phyloP scores from a whole-genome alignment of 2,797 vertebrate species.

The Pseudomugil gertrudae region DNA sequence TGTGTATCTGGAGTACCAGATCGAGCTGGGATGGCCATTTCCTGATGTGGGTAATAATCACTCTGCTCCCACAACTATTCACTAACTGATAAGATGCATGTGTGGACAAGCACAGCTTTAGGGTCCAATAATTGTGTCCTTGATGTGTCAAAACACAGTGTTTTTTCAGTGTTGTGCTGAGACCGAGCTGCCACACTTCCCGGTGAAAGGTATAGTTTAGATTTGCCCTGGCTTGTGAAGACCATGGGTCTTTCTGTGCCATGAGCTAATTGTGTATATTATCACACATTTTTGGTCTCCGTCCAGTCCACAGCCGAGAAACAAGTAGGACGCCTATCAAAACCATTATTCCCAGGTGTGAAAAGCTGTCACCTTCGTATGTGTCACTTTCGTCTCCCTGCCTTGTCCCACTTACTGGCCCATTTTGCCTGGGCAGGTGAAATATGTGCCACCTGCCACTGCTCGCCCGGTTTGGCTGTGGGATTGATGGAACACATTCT shows the following conservation, averaged over 20 bases:
- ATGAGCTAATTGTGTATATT: slow-evolving; percentile 82
- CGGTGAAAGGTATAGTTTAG: slow-evolving; percentile 68
- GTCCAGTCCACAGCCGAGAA: slow-evolving; percentile 70
- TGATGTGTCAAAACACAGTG: slow-evolving; percentile 90
- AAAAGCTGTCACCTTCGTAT: slow-evolving; percentile 94
- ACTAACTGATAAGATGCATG: slow-evolving; percentile 83
- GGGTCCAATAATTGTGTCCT: slow-evolving; percentile 93
- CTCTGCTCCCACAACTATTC: slow-evolving; percentile 44
- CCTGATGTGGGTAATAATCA: slow-evolving; percentile 49
- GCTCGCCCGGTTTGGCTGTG: slow-evolving; percentile 85
- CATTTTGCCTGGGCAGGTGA: slow-evolving; percentile 91
- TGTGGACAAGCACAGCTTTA: slow-evolving; percentile 92
- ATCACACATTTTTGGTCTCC: slow-evolving; percentile 75
- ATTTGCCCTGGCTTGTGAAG: slow-evolving; percentile 75
- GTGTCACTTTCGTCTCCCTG: slow-evolving; percentile 87
- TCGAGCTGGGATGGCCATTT: slow-evolving; percentile 19
- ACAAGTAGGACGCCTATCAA: slow-evolving; percentile 91
- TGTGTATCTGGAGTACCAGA: slow-evolving; percentile 9
- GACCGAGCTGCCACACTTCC: slow-evolving; percentile 59
- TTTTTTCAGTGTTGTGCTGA: slow-evolving; percentile 51
- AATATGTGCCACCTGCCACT: slow-evolving; percentile 89
- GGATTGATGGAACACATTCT: slow-evolving; percentile 84
- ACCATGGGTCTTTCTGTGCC: slow-evolving; percentile 61
- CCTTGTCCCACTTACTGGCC: slow-evolving; percentile 84
- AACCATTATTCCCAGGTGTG: slow-evolving; percentile 97